Evolutionary conservation across 2,888 invertebrate species (phyloP).

Genomic region (Rhaphigaster nebulosa): DNA sequence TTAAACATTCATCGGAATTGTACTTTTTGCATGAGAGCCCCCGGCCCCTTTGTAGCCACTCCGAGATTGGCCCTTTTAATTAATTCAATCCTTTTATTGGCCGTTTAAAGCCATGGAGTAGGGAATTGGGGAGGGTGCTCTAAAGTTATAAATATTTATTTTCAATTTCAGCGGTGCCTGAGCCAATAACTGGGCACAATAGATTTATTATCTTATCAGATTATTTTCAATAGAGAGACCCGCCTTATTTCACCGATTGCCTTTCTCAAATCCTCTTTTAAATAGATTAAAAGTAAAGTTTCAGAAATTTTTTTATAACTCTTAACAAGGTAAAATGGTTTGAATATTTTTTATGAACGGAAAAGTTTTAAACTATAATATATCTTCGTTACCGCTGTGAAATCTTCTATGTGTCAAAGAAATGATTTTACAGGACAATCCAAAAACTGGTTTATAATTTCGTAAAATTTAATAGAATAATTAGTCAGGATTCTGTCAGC

Average conservation of each 20-base stretch:
- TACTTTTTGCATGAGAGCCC: conserved; percentile 31
- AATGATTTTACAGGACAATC: no score
- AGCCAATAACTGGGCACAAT: conserved; percentile 43
- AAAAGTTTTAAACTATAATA: no score
- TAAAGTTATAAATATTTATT: conserved; percentile 58
- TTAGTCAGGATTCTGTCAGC: no score
- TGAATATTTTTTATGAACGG: no score
- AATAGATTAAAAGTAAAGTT: conserved; percentile 8
- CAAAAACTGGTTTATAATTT: no score
- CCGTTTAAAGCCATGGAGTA: conserved; percentile 38
- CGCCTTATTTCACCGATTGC: conserved; percentile 3
- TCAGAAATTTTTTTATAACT: not conserved
- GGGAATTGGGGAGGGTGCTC: not conserved
- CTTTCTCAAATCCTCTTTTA: not conserved
- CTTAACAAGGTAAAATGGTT: no score
- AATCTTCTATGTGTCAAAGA: no score
- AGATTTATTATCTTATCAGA: conserved; percentile 44
- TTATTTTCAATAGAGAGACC: conserved; percentile 28
- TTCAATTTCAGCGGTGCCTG: conserved; percentile 24
- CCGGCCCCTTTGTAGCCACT: not conserved
- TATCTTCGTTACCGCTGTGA: no score
- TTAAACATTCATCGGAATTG: conserved; percentile 37
- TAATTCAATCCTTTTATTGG: conserved; percentile 57
- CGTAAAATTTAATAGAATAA: no score
- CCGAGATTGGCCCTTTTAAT: conserved; percentile 50